phyloP scores from a whole-genome alignment of 2,888 invertebrate species.

The Nephrotoma appendiculata region DNA sequence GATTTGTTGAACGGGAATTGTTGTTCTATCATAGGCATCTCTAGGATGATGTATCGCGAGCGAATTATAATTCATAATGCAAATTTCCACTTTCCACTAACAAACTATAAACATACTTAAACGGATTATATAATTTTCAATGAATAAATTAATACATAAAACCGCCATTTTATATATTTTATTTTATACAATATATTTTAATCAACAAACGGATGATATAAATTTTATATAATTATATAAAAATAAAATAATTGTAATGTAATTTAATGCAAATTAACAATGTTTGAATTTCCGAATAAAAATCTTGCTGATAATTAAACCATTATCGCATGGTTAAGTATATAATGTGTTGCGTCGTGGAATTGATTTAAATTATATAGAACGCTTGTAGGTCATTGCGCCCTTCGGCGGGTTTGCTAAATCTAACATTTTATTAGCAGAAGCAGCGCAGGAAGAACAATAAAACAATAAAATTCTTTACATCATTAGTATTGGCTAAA shows the following conservation, averaged over 20 bases:
- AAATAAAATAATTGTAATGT: neutral
- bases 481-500: neutral
- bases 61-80: neutral
- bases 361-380: neutral
- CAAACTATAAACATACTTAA: neutral
- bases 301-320: neutral
- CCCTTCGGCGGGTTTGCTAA: neutral
- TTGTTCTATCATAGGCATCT: neutral
- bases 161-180: neutral
- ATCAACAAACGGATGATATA: neutral
- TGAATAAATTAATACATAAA: neutral
- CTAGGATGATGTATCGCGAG: neutral
- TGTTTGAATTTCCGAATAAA: neutral
- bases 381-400: neutral
- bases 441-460: neutral
- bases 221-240: neutral
- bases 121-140: neutral
- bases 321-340: neutral
- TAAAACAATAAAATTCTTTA: neutral
- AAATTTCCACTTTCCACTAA: neutral
- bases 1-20: neutral
- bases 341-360: neutral
- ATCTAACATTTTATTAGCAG: neutral
- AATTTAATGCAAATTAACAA: neutral
- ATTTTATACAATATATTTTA: neutral